Evolutionary conservation across 2,797 vertebrate genomes (phyloP).

Genomic region (Avahi laniger): DNA sequence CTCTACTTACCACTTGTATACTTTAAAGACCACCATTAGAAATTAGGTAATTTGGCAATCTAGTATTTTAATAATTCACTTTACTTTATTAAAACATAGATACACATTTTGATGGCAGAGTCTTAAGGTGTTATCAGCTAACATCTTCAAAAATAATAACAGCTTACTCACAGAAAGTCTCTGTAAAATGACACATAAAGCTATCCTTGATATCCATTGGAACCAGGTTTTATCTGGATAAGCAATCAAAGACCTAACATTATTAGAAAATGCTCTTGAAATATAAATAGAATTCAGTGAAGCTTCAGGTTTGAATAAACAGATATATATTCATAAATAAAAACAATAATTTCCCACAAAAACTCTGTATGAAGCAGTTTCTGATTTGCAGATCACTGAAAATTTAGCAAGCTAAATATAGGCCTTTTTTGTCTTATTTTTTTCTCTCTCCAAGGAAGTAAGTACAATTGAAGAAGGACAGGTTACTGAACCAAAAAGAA

Average conservation of each 20-base stretch:
- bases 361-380: neutral
- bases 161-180: neutral
- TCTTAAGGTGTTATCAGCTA: neutral
- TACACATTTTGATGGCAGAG: neutral
- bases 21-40: neutral
- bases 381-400: neutral
- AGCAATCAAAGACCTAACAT: neutral
- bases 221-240: neutral
- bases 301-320: neutral
- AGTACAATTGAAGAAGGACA: neutral
- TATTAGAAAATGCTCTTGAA: neutral
- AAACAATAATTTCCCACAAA: neutral
- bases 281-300: neutral
- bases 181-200: neutral
- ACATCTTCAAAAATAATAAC: neutral
- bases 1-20: neutral
- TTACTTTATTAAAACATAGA: conserved; percentile 1
- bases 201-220: neutral
- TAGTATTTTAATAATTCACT: neutral
- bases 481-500: neutral
- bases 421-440: neutral
- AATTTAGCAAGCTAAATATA: neutral
- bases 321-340: neutral
- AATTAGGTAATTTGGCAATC: neutral
- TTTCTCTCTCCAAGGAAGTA: neutral